Evolutionary conservation across 2,888 invertebrate genomes (phyloP).

Genomic region (Melinaea marsaeus): DNA sequence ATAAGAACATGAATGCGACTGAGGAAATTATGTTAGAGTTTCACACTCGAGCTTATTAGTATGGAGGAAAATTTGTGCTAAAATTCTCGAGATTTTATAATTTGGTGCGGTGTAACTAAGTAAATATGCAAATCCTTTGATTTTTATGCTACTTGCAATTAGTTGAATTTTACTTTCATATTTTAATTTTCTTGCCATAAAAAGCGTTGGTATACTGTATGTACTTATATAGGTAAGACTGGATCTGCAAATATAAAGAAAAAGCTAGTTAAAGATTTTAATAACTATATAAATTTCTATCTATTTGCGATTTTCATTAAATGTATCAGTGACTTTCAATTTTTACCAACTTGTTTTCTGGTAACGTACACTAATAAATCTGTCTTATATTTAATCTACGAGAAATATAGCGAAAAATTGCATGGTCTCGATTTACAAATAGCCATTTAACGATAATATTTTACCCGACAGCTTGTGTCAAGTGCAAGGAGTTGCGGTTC

Average conservation of each 20-base stretch:
- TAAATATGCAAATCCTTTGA: conserved; percentile 2
- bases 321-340: neutral
- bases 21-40: conserved; percentile 28
- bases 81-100: conserved; percentile 10
- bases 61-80: conserved; percentile 3
- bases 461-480: conserved; percentile 38
- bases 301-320: neutral
- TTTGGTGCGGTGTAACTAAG: conserved; percentile 5
- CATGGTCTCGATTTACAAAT: conserved; percentile 2
- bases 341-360: neutral
- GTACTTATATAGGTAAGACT: too few relatives aligned
- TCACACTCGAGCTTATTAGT: conserved; percentile 14
- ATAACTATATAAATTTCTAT: too few relatives aligned
- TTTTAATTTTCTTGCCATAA: neutral
- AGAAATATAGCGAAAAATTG: neutral
- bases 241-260: too few relatives aligned
- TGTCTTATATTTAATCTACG: too few relatives aligned
- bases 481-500: conserved; percentile 48
- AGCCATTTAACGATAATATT: conserved; percentile 11
- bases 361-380: neutral
- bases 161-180: conserved; percentile 12
- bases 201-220: too few relatives aligned
- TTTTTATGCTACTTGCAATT: conserved; percentile 12
- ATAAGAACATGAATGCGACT: conserved; percentile 41
- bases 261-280: too few relatives aligned